phyloP scores from a whole-genome alignment of 2,888 invertebrate genomes.

The Pristionchus mayeri region DNA sequence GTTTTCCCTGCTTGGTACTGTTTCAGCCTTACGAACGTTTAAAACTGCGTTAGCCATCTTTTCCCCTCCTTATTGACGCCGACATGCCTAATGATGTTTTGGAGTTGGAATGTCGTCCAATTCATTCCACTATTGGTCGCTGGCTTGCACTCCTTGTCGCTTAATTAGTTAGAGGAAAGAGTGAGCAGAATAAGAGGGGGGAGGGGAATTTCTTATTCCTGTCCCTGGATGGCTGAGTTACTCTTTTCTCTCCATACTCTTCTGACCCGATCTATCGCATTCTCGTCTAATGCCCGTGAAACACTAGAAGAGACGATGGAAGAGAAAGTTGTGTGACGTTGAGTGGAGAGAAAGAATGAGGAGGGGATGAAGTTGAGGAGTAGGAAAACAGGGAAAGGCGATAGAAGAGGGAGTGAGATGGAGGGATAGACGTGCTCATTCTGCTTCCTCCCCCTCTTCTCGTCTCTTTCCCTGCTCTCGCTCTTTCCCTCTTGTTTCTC shows the following conservation, averaged over 20 bases:
- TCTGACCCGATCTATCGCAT: slow-evolving; percentile 10
- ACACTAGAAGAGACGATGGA: slow-evolving; percentile 33
- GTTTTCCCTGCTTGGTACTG: not conserved
- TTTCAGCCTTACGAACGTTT: not conserved
- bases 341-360: slow-evolving; percentile 10
- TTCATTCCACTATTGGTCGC: not conserved
- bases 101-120: not conserved
- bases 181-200: not conserved
- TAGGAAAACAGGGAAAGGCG: slow-evolving; percentile 39
- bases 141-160: not conserved
- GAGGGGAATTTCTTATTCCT: not conserved
- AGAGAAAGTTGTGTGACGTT: slow-evolving; percentile 23
- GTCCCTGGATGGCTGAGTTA: not conserved
- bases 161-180: slow-evolving; percentile 13
- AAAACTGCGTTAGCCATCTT: not conserved
- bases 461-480: slow-evolving; percentile 21
- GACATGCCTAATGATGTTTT: slow-evolving; percentile 15
- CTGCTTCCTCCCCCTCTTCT: not conserved
- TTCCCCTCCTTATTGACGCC: not conserved
- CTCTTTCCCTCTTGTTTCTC: slow-evolving; percentile 30
- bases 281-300: not conserved
- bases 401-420: slow-evolving; percentile 31
- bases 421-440: slow-evolving; percentile 25
- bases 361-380: slow-evolving; percentile 34
- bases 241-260: not conserved